Evolutionary conservation across 1,140 invertebrate species (phyloP).

Genomic region (Pseudomyrmex sp.): DNA sequence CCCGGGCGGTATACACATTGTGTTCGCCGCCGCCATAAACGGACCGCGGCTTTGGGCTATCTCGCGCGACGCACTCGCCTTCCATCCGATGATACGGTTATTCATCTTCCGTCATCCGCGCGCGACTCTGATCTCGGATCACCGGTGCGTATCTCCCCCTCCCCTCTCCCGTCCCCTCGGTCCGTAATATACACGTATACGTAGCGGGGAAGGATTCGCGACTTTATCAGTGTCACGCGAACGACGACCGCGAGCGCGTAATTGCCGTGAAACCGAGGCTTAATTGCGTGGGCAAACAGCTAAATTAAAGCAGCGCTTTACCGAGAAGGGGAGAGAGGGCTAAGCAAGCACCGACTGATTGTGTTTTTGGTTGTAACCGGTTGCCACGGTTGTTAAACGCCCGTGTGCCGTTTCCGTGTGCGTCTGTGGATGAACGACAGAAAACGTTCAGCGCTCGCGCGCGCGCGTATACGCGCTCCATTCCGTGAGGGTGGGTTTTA

Average conservation of each 20-base stretch:
- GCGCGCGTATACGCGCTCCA: neutral
- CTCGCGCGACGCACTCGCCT: constrained; percentile 48
- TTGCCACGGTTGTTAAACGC: constrained; percentile 74
- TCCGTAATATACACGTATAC: neutral
- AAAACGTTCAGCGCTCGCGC: constrained; percentile 4
- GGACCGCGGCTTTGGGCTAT: constrained; percentile 13
- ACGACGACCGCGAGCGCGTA: constrained; percentile 64
- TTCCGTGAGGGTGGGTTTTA: constrained; percentile 44
- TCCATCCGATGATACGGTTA: constrained; percentile 52
- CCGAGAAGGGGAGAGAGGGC: neutral
- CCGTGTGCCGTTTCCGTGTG: neutral
- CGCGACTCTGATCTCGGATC: constrained; percentile 33
- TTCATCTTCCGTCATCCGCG: constrained; percentile 50
- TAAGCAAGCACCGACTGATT: constrained; percentile 70
- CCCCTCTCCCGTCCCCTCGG: neutral
- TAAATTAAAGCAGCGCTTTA: constrained; percentile 77
- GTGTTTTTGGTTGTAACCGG: constrained; percentile 75
- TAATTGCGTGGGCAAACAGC: constrained; percentile 76
- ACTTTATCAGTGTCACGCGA: constrained; percentile 57
- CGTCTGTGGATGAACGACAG: neutral
- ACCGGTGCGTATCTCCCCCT: neutral
- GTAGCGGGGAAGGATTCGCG: constrained; percentile 9
- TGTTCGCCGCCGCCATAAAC: constrained; percentile 8
- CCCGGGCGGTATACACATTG: constrained; percentile 19
- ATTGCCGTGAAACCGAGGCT: constrained; percentile 76